Percentiles rank a stretch among this genome's conserved stretches.
Evolutionary conservation across 2,113 vertebrate genomes (phyloP).

Genomic region (Corythornis madagascariensis): DNA sequence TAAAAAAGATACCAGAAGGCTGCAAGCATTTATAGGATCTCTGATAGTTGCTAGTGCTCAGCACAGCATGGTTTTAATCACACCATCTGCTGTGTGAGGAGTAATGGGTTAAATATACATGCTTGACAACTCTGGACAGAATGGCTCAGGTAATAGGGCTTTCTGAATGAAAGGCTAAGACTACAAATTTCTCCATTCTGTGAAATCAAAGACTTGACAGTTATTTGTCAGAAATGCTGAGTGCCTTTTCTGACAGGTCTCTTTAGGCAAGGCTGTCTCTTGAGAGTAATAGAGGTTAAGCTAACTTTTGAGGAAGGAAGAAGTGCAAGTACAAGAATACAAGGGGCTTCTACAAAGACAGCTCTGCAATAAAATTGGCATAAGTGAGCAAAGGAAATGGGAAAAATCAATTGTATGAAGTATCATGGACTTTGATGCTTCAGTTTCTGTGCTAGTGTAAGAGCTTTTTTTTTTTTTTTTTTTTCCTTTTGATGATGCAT

Average conservation of each 20-base stretch:
- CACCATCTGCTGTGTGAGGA: not conserved
- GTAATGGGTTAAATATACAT: not conserved
- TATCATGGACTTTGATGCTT: not conserved
- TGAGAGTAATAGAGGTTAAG: not conserved
- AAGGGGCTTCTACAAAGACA: not conserved
- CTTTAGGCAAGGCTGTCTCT: not conserved
- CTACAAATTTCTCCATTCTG: not conserved
- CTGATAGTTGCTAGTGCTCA: not conserved
- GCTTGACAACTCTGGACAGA: not conserved
- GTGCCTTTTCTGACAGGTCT: not conserved
- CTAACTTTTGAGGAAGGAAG: not conserved
- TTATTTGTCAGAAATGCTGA: not conserved
- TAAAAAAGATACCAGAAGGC: not conserved
- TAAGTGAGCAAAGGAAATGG: not conserved
- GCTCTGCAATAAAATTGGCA: not conserved
- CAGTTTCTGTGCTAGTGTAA: not conserved
- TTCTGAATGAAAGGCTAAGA: not conserved
- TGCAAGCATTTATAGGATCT: not conserved
- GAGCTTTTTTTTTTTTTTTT: accelerated
- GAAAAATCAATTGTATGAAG: not conserved
- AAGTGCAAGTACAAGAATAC: not conserved
- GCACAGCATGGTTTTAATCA: not conserved
- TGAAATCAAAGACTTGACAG: not conserved
- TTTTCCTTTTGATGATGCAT: not conserved
- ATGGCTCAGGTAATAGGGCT: not conserved